Evolutionary conservation across 2,113 vertebrate species (phyloP), one percentile per base, ranked within the genome.

Genomic region (Atherinomorus stipes): DNA sequence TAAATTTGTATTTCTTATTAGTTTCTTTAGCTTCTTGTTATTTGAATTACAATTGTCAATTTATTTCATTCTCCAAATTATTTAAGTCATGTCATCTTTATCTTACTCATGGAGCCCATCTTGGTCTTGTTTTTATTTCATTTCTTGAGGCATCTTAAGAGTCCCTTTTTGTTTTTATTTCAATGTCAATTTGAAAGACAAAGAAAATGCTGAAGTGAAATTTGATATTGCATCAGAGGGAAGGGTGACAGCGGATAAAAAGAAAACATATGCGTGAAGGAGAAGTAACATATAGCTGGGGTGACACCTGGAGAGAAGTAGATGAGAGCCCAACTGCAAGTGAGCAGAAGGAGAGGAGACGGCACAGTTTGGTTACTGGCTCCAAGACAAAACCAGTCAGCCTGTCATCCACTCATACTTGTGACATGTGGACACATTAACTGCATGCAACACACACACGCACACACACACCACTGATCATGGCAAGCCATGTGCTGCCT

Each of bases 371-470:
- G 80, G 64, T 52, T n/a, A 54, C 62, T 89, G 85, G 84, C 85
- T 88, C 50, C 10, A 34, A 50, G 64, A 88, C 82, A 84, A 75
- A 80, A 64, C 59, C 65, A 81, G 78, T 76, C 84, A 78, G 81
- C 79, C 74, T 21, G 26, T 75, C 78, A 78, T 73, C 80, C 71
- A 84, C 83, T 83, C 72, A 80, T 69, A 67, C 70, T 78, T 59
- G 74, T 80, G 85, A 85, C 86, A 86, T 83, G 88, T 84, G 73
- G 81, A 79, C 81, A 80, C 62, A 28, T 82, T 75, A 34, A 78
- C 76, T 28, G 31, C 59, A 58, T 63, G 74, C 79, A 65, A 59
- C 84, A 54, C 75, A 84, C 63, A 85, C 76, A 59, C 84, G 51
- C 75, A 84, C 63, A 85, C 76, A 80, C 72, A 63, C 38, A 4